Base-by-base conservation (phyloP, 1,140 invertebrate genomes). In the Mamestra configurata region DNA sequence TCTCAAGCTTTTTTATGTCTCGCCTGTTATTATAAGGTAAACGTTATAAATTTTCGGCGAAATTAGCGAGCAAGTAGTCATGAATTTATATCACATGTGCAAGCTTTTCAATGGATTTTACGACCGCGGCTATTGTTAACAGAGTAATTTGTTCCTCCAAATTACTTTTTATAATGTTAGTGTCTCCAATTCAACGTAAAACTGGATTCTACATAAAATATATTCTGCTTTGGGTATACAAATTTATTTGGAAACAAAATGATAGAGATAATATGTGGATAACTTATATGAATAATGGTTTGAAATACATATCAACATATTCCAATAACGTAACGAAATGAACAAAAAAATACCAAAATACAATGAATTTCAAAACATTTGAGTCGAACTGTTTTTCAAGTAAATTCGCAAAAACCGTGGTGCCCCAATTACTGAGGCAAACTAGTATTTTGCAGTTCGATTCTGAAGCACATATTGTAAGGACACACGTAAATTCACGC, bases 11-110 rank as follows among this genome's bases (percentile, higher is more conserved):
- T 64, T 43, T 46, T 68, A 46, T 68, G 37, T 68, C 40, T 55
- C 57, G 40, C 24, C 49, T 61, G 55, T 64, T 46, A 72, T 53
- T 53, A 46, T 61, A 51, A 76, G 37, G 57, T 73, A 57, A 71
- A 71, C 68, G 51, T 73, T n/a, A 73, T 73, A 73, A 55, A 61
- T 76, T 76, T 61, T 61, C 55, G 53, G 20, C 24, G 22, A 61
- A 61, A 76, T 76, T 76, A 76, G 43, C 73, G 24, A 27, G 24
- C 11, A 76, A 76, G 35, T 46, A 49, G 68, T 51, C 37, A 46
- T 68, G 40, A 71, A 71, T 71, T 46, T 51, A 71, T 53, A 51
- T 71, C 46, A 24, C 68, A 53, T 71, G n/a, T 71, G 68, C 46
- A n/a, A 53, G 27, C 46, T 31, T 53, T 71, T 31, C 46, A 71